Evolutionary conservation across 2,888 invertebrate species (phyloP).

Genomic region (Hololepta plana): DNA sequence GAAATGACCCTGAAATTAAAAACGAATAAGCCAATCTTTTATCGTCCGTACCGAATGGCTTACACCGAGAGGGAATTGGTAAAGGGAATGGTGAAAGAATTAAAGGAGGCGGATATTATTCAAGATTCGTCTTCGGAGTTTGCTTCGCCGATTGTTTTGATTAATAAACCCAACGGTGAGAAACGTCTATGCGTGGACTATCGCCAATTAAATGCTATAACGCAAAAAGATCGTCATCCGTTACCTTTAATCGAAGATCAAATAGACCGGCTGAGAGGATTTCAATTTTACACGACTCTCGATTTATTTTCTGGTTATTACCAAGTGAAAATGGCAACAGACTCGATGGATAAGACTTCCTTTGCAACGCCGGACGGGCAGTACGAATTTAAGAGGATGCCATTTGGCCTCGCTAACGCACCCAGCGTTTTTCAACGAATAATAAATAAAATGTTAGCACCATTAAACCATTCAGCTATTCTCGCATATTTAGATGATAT

Average conservation of each 20-base stretch:
- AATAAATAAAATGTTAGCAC: conserved; percentile 10
- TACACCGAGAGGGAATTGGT: too few species aligned
- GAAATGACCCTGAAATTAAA: too few species aligned
- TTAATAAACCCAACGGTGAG: conserved; percentile 13
- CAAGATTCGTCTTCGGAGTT: conserved; percentile 14
- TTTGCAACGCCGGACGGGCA: conserved; percentile 17
- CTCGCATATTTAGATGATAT: conserved; percentile 9
- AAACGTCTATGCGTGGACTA: conserved; percentile 15
- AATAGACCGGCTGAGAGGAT: conserved; percentile 12
- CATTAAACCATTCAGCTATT: conserved; percentile 3
- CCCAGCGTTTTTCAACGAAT: conserved; percentile 17
- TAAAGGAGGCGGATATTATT: conserved; percentile 10
- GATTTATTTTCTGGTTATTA: conserved; percentile 16
- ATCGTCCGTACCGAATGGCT: too few species aligned
- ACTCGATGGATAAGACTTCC: conserved; percentile 15
- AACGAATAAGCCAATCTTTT: too few species aligned
- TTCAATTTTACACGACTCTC: conserved; percentile 14
- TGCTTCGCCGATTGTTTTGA: conserved; percentile 10
- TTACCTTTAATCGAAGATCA: conserved; percentile 16
- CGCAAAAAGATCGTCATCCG: conserved; percentile 16
- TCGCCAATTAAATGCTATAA: conserved; percentile 15
- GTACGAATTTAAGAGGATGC: conserved; percentile 16
- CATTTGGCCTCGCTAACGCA: conserved; percentile 19
- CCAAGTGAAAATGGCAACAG: conserved; percentile 15
- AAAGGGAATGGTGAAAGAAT: too few species aligned